A percentile compares a stretch with the other conserved stretches of the same genome.
These are phyloP conservation scores for Sisor rabdophorus DNA, from an alignment of 2,113 vertebrate species.

Conservation along the genomic window DNA sequence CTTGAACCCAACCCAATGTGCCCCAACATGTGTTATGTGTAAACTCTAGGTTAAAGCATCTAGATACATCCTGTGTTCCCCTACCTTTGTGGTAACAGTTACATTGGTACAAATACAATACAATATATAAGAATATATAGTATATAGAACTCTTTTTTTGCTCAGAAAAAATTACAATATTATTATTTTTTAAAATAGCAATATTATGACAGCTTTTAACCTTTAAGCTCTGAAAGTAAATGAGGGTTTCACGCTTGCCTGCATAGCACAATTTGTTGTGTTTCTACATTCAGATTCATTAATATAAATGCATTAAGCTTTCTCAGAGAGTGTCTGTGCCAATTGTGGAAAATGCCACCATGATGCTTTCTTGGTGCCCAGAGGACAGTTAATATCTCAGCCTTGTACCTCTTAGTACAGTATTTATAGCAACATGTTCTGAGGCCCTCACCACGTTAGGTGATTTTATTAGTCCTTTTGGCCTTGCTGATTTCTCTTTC, in stretches of 20 bases:
- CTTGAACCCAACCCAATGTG: no score
- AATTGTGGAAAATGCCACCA: neutral
- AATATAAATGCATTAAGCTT: conserved; percentile 4
- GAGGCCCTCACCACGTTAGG: conserved; percentile 26
- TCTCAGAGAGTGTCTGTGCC: neutral
- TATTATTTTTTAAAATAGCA: neutral
- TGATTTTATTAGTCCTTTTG: conserved; percentile 42
- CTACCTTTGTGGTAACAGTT: no score
- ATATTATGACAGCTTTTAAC: neutral
- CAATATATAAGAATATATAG: neutral
- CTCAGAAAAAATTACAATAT: neutral
- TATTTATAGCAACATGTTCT: conserved; percentile 45
- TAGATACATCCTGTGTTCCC: no score
- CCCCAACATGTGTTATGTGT: no score
- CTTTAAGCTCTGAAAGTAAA: neutral
- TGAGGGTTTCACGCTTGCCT: neutral
- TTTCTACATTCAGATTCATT: neutral
- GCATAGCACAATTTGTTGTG: neutral
- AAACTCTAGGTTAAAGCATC: no score
- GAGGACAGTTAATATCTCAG: conserved; percentile 38
- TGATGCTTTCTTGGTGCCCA: conserved; percentile 2
- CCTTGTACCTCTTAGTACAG: conserved; percentile 8
- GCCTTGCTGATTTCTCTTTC: conserved; percentile 17
- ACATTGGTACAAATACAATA: neutral
- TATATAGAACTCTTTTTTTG: neutral